Base-by-base conservation (phyloP, 2,888 invertebrate species). In the Drosophila limbata region DNA sequence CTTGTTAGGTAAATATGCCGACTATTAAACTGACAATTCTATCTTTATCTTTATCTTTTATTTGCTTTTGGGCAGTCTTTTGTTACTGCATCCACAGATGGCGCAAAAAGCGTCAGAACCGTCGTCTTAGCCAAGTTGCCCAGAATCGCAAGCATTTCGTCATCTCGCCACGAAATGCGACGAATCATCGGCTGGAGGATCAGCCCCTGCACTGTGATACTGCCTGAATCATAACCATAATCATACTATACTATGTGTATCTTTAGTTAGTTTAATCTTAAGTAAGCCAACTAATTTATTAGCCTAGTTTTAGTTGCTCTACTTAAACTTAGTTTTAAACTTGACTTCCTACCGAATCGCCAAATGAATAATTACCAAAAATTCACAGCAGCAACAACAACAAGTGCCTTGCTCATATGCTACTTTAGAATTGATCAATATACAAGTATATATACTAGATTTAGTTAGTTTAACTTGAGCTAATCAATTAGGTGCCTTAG, bases 201-300 rank as follows among this genome's bases (percentile, higher is more conserved):
- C 80, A 91, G 39, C 91, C 77, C 67, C 83, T 90, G 73, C 83
- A 82, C 89, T 91, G 91, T 90, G 91, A 91, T 91, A 91, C 75
- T 84, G 89, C 75, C 72, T 73, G 59, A 66, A 62, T 50, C 57
- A 51, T 83, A 56, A 15, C 35, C 21, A 40, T 55, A 56, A 44
- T 17, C 21, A 10, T 21, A 33, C 4, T 1, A n/a, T n/a, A n/a
- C 21, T 50, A 52, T 21, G 1, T 1, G 4, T 44, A 44, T n/a
- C 33, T 21, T 1, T 45, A 62, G 35, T 31, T 51, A 60, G 21
- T 48, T 31, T 51, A 60, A 15, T 48, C 4, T 21, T 64, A 72
- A 50, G 55, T 52, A 56, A 53, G 52, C 37, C 60, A 55, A 72
- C 56, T 77, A 68, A 77, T 69, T 79, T 79, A 67, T 75, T 69